Percentiles rank a stretch among this genome's conserved stretches.
Conservation (phyloP, 1,140 invertebrate genomes). For the Atta texana region DNA sequence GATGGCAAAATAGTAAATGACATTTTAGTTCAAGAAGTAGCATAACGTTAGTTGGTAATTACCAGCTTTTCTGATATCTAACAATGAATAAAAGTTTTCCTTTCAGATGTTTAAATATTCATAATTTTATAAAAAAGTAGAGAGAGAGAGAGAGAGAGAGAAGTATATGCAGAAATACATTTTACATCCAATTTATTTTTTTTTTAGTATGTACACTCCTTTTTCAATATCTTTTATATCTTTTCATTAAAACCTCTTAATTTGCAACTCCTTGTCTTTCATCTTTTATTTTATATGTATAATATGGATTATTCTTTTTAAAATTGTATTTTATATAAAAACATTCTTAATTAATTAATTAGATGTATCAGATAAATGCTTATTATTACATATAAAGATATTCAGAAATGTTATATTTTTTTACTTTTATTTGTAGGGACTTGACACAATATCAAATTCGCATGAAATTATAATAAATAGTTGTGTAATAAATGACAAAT, state of each 20-base stretch:
- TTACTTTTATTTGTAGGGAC: not conserved
- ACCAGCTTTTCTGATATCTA: too few relatives aligned
- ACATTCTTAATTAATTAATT: slow-evolving; percentile 1
- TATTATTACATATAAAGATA: slow-evolving; percentile 6
- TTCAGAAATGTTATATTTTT: not conserved
- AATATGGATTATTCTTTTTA: not conserved
- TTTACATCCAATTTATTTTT: not conserved
- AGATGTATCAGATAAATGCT: not conserved
- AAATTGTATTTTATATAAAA: not conserved
- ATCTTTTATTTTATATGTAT: not conserved
- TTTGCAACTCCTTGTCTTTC: not conserved
- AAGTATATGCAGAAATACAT: not conserved
- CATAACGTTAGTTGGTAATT: too few relatives aligned
- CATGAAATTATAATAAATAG: not conserved
- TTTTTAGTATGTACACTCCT: not conserved
- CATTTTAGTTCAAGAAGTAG: not conserved
- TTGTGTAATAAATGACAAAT: not conserved
- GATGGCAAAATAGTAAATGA: not conserved
- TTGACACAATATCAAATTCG: not conserved
- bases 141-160: too few relatives aligned
- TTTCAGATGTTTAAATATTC: slow-evolving; percentile 8
- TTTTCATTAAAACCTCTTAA: not conserved
- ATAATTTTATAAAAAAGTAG: not conserved
- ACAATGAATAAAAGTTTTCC: too few relatives aligned
- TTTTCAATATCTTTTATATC: not conserved